Conservation (phyloP, 2,797 vertebrate genomes). For the Podargus strigoides region DNA sequence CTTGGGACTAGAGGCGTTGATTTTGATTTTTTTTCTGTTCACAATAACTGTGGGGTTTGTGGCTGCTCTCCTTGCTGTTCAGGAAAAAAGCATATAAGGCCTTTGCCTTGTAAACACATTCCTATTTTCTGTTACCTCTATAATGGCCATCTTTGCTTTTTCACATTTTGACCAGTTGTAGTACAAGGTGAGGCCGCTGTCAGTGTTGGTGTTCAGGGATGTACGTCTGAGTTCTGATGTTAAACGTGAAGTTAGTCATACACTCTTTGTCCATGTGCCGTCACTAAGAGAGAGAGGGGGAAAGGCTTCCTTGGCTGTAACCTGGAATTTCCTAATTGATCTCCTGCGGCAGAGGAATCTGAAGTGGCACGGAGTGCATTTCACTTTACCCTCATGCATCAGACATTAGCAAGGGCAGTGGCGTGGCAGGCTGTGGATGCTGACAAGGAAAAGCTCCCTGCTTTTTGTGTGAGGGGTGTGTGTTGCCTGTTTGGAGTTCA, state of each 20-base stretch:
- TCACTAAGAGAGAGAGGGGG: background rate
- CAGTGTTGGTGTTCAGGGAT: background rate
- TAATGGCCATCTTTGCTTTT: background rate
- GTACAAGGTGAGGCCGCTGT: background rate
- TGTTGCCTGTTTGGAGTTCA: background rate
- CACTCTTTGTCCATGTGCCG: rapidly evolving
- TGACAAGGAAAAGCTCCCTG: background rate
- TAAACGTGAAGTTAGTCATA: background rate
- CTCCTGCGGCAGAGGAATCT: background rate
- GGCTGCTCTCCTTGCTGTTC: background rate
- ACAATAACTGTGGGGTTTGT: background rate
- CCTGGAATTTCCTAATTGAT: background rate
- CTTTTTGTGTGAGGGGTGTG: background rate
- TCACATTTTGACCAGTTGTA: background rate
- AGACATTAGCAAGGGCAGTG: background rate
- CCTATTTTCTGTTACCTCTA: background rate
- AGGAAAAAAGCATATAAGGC: background rate
- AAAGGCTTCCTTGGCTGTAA: background rate
- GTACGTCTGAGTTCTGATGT: background rate
- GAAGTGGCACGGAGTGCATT: rapidly evolving
- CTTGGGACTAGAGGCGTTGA: background rate
- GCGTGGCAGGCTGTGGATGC: background rate
- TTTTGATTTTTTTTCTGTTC: background rate
- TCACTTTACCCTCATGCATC: background rate
- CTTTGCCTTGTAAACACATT: background rate